phyloP scores from a whole-genome alignment of 2,797 vertebrate species.

The Chanos chanos region DNA sequence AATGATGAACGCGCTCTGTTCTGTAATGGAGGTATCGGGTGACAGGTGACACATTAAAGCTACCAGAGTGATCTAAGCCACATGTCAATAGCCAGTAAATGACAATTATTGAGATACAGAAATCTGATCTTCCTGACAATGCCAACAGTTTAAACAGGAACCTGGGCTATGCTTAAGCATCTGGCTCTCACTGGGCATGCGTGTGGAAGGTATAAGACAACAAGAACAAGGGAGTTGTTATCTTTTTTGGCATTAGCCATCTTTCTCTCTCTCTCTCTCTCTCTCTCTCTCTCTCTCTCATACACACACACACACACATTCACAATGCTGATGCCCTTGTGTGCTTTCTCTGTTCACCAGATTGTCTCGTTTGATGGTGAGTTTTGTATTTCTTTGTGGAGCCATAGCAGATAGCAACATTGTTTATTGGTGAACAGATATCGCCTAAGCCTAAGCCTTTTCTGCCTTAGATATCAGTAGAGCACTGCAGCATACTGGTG shows the following conservation, averaged over 20 bases:
- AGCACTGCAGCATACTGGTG: constrained; percentile 52
- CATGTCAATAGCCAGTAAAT: constrained; percentile 31
- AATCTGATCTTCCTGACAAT: constrained; percentile 39
- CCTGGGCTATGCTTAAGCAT: constrained; percentile 17
- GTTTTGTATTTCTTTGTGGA: too few species aligned
- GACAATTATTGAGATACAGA: constrained; percentile 31
- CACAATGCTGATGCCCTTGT: constrained; percentile 20
- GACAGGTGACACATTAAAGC: constrained; percentile 24
- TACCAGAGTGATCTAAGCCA: constrained; percentile 21
- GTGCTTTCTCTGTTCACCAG: too few species aligned
- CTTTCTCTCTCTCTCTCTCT: too few species aligned
- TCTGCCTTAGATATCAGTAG: constrained; percentile 19
- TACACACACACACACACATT: too few species aligned
- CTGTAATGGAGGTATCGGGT: constrained; percentile 33
- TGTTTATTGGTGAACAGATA: background rate
- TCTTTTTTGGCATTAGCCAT: constrained; percentile 17
- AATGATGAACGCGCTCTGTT: constrained; percentile 28
- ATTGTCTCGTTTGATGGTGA: too few species aligned
- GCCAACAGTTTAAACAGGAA: constrained; percentile 24
- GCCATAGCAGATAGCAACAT: too few species aligned
- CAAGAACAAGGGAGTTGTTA: constrained; percentile 4
- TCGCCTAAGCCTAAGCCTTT: too few species aligned
- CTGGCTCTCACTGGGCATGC: background rate
- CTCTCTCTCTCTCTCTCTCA: too few species aligned
- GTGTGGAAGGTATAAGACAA: constrained; percentile 2